These are phyloP conservation scores for Catocala nupta DNA, from an alignment of 2,888 invertebrate genomes.

Conservation along the genomic window DNA sequence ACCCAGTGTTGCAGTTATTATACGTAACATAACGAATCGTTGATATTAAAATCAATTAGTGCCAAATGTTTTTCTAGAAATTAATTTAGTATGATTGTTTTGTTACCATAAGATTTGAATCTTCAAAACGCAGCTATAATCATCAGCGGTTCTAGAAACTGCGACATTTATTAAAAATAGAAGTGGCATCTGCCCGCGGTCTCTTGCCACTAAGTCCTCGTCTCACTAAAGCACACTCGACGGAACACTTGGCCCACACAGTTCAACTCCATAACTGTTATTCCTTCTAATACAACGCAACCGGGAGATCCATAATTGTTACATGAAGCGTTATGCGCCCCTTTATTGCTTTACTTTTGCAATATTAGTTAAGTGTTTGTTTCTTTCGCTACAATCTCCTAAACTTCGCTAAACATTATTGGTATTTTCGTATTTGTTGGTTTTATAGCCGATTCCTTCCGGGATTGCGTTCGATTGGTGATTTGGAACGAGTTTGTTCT, in stretches of 20 bases:
- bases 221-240: constrained; percentile 23
- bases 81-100: too few relatives aligned
- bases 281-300: constrained; percentile 33
- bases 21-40: too few relatives aligned
- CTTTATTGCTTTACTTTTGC: constrained; percentile 63
- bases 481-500: constrained; percentile 8
- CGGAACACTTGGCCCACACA: constrained; percentile 32
- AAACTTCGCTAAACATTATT: constrained; percentile 22
- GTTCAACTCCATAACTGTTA: constrained; percentile 41
- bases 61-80: too few relatives aligned
- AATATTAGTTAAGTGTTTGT: constrained; percentile 48
- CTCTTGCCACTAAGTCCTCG: constrained; percentile 3
- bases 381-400: constrained; percentile 38
- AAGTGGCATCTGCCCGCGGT: constrained; percentile 4
- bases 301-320: constrained; percentile 64
- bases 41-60: too few relatives aligned
- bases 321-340: constrained; percentile 57
- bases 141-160: neutral
- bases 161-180: neutral
- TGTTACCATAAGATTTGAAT: too few relatives aligned
- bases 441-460: constrained; percentile 27
- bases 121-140: neutral
- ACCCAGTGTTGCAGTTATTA: too few relatives aligned
- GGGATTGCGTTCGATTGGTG: constrained; percentile 5
- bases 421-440: constrained; percentile 31